phyloP scores from a whole-genome alignment of 2,797 vertebrate genomes.

The Labroides dimidiatus region DNA sequence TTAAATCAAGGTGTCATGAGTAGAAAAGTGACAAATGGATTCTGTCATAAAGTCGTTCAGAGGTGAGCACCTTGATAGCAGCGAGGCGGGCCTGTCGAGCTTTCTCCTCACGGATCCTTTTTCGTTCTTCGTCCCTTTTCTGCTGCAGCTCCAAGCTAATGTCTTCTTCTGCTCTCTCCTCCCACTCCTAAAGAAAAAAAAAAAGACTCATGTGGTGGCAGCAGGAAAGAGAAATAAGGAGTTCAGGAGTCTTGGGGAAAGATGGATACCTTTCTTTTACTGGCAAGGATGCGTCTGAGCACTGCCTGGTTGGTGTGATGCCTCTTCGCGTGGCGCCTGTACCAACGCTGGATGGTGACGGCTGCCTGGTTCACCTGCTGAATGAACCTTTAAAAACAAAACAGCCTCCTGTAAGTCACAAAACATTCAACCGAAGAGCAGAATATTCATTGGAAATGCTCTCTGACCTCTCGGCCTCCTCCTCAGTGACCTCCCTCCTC shows the following conservation, averaged over 20 bases:
- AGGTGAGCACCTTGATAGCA: constrained; percentile 88
- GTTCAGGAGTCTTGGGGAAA: neutral
- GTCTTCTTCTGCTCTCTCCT: constrained; percentile 74
- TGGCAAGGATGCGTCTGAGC: constrained; percentile 78
- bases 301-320: constrained; percentile 62
- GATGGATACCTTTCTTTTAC: constrained; percentile 85
- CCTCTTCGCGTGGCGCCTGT: constrained; percentile 80
- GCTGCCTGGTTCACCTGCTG: constrained; percentile 92
- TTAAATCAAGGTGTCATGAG: too few relatives aligned
- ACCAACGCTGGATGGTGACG: constrained; percentile 95
- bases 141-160: constrained; percentile 76
- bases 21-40: too few relatives aligned
- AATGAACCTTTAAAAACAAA: constrained; percentile 86
- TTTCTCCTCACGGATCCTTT: constrained; percentile 90
- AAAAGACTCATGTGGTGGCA: fast-evolving
- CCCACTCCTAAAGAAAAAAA: constrained; percentile 68
- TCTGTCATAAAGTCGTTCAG: too few relatives aligned
- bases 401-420: constrained; percentile 1
- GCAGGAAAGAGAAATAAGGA: neutral
- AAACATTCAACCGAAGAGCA: neutral
- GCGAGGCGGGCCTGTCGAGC: constrained; percentile 87
- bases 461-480: constrained; percentile 94
- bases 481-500: constrained; percentile 90
- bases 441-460: neutral
- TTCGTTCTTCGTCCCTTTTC: constrained; percentile 86